These are phyloP conservation scores for Sebastolobus alascanus DNA, from an alignment of 2,797 vertebrate species.

Conservation along the genomic window DNA sequence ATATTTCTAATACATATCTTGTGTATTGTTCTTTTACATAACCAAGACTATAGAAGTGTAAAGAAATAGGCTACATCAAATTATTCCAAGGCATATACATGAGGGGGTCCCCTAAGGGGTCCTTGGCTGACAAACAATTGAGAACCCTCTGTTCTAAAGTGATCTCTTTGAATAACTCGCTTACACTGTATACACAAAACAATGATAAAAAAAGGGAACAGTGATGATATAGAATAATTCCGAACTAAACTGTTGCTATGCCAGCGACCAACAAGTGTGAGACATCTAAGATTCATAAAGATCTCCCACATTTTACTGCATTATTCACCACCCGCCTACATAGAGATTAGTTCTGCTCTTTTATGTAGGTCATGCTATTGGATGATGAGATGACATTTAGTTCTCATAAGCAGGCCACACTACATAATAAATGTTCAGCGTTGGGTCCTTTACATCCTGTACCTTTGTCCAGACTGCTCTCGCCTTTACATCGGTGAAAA, in stretches of 20 bases:
- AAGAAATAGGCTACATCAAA: not conserved
- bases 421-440: constrained; percentile 58
- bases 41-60: not conserved
- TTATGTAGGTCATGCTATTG: constrained; percentile 85
- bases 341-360: constrained; percentile 82
- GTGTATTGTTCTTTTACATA: not conserved
- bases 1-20: not conserved
- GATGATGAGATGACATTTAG: constrained; percentile 82
- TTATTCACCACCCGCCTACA: constrained; percentile 85
- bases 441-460: constrained; percentile 49
- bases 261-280: constrained; percentile 74
- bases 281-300: constrained; percentile 83
- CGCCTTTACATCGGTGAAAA: constrained; percentile 32
- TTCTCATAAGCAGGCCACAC: constrained; percentile 68
- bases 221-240: constrained; percentile 31
- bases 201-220: constrained; percentile 14
- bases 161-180: not conserved
- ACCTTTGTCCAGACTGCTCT: constrained; percentile 24
- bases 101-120: no score
- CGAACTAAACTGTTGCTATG: constrained; percentile 54
- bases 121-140: no score
- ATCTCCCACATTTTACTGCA: constrained; percentile 84
- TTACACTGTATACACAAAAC: not conserved
- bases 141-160: not conserved
- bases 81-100: no score